Percentiles rank a stretch among this genome's conserved stretches.
Evolutionary conservation across 1,140 invertebrate genomes (phyloP).

Genomic region (Ostrea edulis): DNA sequence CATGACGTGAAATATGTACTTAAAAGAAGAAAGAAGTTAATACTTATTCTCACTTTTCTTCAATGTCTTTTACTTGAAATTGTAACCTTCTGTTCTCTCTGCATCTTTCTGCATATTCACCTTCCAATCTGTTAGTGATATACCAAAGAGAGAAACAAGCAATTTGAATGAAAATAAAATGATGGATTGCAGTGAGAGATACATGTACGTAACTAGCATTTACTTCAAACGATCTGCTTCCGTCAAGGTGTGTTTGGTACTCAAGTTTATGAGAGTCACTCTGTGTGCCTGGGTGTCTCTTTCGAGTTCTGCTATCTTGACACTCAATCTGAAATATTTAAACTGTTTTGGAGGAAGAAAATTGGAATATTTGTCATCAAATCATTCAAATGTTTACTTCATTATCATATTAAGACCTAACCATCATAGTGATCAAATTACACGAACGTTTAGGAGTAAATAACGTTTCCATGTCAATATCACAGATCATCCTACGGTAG

Average conservation of each 20-base stretch:
- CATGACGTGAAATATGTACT: background rate
- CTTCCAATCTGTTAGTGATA: background rate
- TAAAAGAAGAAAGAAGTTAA: background rate
- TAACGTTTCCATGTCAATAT: no score
- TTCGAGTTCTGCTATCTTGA: background rate
- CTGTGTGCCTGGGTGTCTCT: background rate
- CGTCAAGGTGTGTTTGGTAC: background rate
- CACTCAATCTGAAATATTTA: background rate
- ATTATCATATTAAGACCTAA: no score
- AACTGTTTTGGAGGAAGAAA: background rate
- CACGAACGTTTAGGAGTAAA: no score
- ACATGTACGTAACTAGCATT: background rate
- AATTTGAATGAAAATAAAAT: no score
- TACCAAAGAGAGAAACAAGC: background rate
- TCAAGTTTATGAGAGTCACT: background rate
- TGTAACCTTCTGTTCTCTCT: background rate
- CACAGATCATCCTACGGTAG: no score
- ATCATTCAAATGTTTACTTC: no score
- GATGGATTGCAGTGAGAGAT: no score
- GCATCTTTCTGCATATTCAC: background rate
- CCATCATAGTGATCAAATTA: no score
- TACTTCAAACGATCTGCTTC: constrained; percentile 1
- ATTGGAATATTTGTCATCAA: no score
- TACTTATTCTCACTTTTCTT: background rate
- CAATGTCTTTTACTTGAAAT: background rate